Evolutionary conservation across 2,113 vertebrate species (phyloP), one percentile per base, ranked within the genome.

Genomic region (Corydoras sp.): DNA sequence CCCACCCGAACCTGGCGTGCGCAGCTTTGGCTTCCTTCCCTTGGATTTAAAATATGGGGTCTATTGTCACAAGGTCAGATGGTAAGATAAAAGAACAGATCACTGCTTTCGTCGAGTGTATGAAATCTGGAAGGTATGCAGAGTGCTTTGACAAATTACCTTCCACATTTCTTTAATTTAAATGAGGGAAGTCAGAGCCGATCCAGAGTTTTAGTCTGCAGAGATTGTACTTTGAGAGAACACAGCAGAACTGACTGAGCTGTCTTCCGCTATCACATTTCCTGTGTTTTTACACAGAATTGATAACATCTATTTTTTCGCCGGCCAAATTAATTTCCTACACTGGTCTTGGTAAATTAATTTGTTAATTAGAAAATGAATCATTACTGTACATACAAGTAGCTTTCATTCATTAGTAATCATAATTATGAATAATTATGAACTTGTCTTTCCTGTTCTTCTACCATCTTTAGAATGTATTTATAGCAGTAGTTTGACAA

Each of bases 11-110:
- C 90, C 94, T 0, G 96, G 95, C 0, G 87, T 99, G 49, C 89
- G 92, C 30, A 94, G 80, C 76, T 92, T 95, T 0, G 95, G 96
- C 51, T 98, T 95, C 68, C 92, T 89, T 0, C 81, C 86, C 31
- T 78, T 61, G 12, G 72, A 84, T 72, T 86, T 83, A 64, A 89
- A 82, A 73, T 92, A 92, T 6, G 91, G 92, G 0, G 96, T 93
- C 50, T 98, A 92, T 82, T 98, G 96, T 81, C 94, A 94, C 82
- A 86, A 74, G 58, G 55, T 77, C 62, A 68, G 50, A 54, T 84
- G 76, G 58, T 81, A 82, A 81, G 77, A 68, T 62, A 55, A 18
- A 48, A 64, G 43, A 2, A 12, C 58, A 61, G 14, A 32, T n/a
- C 14, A 4, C 48, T n/a, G 65, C 51, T 30, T 63, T 24, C 9